Percentiles rank a stretch among this genome's conserved stretches.
Evolutionary conservation across 2,888 invertebrate genomes (phyloP).

Genomic region (Scelioninae gen. 2): DNA sequence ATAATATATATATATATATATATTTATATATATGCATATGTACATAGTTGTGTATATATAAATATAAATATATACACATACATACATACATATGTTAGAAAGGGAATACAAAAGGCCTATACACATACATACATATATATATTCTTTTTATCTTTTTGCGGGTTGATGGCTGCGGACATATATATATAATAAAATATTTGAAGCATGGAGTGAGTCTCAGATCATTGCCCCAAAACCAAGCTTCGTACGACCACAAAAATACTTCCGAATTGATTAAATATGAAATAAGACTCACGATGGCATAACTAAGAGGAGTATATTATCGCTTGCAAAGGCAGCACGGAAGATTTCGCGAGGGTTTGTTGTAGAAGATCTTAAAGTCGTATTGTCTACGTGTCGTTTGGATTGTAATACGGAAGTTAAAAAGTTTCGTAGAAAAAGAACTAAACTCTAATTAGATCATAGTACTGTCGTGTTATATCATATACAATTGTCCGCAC

Average conservation of each 20-base stretch:
- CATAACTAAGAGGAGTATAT: slow-evolving; percentile 34
- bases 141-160: too few species aligned
- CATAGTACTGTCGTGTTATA: slow-evolving; percentile 13
- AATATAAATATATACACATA: too few species aligned
- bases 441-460: slow-evolving; percentile 42
- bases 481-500: slow-evolving; percentile 26
- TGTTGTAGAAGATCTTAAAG: slow-evolving; percentile 14
- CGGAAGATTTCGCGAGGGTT: slow-evolving; percentile 38
- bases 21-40: slow-evolving; percentile 9
- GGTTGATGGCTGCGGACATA: too few species aligned
- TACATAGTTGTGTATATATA: too few species aligned
- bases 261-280: slow-evolving; percentile 22
- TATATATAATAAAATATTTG: slow-evolving; percentile 45
- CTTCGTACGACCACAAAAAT: slow-evolving; percentile 30
- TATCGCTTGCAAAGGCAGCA: slow-evolving; percentile 45
- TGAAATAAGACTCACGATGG: slow-evolving; percentile 33
- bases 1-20: slow-evolving; percentile 18
- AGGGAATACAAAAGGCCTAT: too few species aligned
- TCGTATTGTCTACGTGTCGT: slow-evolving; percentile 45
- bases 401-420: slow-evolving; percentile 32
- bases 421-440: slow-evolving; percentile 48
- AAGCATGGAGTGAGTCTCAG: slow-evolving; percentile 45
- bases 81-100: too few species aligned
- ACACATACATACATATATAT: too few species aligned
- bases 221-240: slow-evolving; percentile 30